phyloP scores from a whole-genome alignment of 2,888 invertebrate species.

The Oeneis ivallda region DNA sequence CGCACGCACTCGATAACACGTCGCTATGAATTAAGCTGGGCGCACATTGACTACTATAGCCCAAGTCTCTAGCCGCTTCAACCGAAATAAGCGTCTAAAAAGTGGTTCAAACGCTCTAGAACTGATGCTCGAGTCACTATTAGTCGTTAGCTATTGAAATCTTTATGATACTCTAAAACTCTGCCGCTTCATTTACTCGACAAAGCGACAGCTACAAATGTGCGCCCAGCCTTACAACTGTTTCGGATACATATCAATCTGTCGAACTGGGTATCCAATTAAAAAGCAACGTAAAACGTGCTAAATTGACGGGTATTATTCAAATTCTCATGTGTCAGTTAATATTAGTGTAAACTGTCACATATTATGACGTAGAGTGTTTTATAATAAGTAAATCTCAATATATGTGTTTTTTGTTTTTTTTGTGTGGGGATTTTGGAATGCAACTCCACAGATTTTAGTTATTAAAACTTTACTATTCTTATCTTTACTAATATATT shows the following conservation, averaged over 20 bases:
- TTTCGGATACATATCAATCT: constrained; percentile 57
- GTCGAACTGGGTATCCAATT: constrained; percentile 64
- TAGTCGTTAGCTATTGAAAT: no score
- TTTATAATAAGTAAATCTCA: no score
- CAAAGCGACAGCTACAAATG: background rate
- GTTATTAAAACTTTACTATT: no score
- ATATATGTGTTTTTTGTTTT: no score
- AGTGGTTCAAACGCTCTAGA: no score
- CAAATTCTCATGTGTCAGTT: constrained; percentile 44
- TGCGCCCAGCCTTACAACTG: constrained; percentile 26
- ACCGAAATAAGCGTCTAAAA: no score
- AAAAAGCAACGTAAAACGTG: constrained; percentile 65
- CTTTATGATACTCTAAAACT: background rate
- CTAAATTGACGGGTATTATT: constrained; percentile 50
- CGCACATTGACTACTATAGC: background rate
- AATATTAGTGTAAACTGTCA: constrained; percentile 2
- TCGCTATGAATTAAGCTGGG: constrained; percentile 45
- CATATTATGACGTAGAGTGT: constrained; percentile 1
- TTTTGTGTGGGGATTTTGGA: background rate
- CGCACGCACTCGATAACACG: constrained; percentile 53
- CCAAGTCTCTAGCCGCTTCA: no score
- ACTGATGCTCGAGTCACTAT: no score
- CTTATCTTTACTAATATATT: no score
- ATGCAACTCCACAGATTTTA: background rate
- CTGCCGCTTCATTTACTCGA: background rate